These are phyloP conservation scores for Scaptomyza caliginosa DNA, from an alignment of 2,888 invertebrate species.

Conservation along the genomic window DNA sequence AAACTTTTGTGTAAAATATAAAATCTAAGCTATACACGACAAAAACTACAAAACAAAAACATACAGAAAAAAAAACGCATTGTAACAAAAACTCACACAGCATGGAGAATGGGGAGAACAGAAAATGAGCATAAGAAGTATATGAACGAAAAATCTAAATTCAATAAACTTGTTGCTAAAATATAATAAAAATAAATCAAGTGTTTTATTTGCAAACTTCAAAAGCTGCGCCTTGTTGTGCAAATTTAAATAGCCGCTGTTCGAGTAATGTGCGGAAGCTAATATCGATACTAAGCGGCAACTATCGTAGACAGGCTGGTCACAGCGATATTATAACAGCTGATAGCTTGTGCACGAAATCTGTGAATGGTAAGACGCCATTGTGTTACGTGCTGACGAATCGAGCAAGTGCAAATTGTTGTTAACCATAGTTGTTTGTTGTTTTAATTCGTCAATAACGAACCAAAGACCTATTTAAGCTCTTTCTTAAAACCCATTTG, in stretches of 20 bases:
- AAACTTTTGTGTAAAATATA: slow-evolving; percentile 75
- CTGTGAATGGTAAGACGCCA: slow-evolving; percentile 53
- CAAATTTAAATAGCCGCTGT: background rate
- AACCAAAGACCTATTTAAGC: slow-evolving; percentile 9
- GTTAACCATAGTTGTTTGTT: slow-evolving; percentile 24
- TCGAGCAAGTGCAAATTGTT: slow-evolving; percentile 55
- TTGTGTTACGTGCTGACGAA: slow-evolving; percentile 64
- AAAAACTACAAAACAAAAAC: slow-evolving; percentile 34
- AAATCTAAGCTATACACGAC: slow-evolving; percentile 52
- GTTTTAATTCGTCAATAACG: slow-evolving; percentile 6
- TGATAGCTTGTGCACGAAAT: slow-evolving; percentile 28
- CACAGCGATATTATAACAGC: slow-evolving; percentile 33
- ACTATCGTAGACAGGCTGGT: slow-evolving; percentile 3
- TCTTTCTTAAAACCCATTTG: slow-evolving; percentile 19
- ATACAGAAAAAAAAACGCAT: slow-evolving; percentile 54
- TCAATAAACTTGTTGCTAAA: slow-evolving; percentile 83
- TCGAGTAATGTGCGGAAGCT: background rate
- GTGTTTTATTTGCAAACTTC: slow-evolving; percentile 24
- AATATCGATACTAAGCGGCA: slow-evolving; percentile 16
- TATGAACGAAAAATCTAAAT: slow-evolving; percentile 74
- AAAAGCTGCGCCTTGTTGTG: background rate
- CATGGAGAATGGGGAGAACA: slow-evolving; percentile 56
- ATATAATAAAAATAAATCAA: slow-evolving; percentile 38
- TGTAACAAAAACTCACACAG: slow-evolving; percentile 79
- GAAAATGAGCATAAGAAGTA: slow-evolving; percentile 67